Evolutionary conservation across 2,888 invertebrate genomes (phyloP).

Genomic region (Parnassius glacialis): DNA sequence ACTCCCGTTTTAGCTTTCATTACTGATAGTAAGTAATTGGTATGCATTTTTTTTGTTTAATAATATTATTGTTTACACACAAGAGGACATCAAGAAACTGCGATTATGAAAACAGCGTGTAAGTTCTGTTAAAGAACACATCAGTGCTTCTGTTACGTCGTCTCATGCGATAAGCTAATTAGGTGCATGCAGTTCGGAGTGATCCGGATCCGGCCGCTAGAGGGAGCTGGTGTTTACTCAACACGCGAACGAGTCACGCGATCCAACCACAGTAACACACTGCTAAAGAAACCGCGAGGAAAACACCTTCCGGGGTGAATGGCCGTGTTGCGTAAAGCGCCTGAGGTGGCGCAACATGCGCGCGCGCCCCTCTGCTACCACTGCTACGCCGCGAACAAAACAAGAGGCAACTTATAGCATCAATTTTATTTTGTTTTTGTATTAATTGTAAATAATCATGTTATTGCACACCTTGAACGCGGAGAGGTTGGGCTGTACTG

Average conservation of each 20-base stretch:
- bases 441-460: too few species aligned
- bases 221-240: slow-evolving; percentile 52
- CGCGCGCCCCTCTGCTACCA: slow-evolving; percentile 44
- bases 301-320: slow-evolving; percentile 80
- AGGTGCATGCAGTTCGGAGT: slow-evolving; percentile 53
- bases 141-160: slow-evolving; percentile 45
- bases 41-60: too few species aligned
- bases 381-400: slow-evolving; percentile 32
- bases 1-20: too few species aligned
- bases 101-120: neutral
- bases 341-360: slow-evolving; percentile 62
- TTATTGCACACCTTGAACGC: too few species aligned
- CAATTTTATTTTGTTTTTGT: too few species aligned
- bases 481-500: too few species aligned
- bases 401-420: slow-evolving; percentile 7
- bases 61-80: too few species aligned
- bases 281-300: slow-evolving; percentile 77
- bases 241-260: slow-evolving; percentile 75
- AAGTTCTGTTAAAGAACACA: slow-evolving; percentile 30
- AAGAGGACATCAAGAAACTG: neutral
- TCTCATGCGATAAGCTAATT: slow-evolving; percentile 59
- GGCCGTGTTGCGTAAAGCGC: slow-evolving; percentile 77
- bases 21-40: too few species aligned
- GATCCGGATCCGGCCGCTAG: slow-evolving; percentile 51
- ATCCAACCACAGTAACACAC: slow-evolving; percentile 72